Evolutionary conservation across 2,113 vertebrate genomes (phyloP).

Genomic region (Sinosuthora webbiana): DNA sequence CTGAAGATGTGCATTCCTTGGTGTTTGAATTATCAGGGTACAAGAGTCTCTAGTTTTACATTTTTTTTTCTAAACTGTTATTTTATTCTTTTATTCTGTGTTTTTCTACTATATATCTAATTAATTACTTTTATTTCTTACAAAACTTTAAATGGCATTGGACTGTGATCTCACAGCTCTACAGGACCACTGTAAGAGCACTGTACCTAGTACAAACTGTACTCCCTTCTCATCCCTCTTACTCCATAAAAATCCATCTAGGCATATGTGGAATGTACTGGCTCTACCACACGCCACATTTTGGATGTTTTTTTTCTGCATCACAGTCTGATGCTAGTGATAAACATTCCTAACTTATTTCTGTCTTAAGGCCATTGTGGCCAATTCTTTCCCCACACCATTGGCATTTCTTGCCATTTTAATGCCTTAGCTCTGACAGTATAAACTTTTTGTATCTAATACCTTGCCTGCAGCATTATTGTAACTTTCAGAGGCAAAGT

Average conservation of each 20-base stretch:
- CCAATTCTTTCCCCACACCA: neutral
- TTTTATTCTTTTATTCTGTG: conserved; percentile 7
- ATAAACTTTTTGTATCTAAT: neutral
- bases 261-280: neutral
- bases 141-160: neutral
- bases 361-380: neutral
- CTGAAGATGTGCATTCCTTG: neutral
- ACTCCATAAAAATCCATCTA: neutral
- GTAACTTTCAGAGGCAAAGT: neutral
- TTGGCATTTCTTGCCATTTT: neutral
- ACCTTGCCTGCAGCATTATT: neutral
- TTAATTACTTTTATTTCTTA: neutral
- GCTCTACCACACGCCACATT: neutral
- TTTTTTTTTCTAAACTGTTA: neutral
- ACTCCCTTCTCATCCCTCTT: neutral
- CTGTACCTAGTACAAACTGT: neutral
- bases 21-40: conserved; percentile 11
- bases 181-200: neutral
- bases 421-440: neutral
- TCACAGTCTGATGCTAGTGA: neutral
- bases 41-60: neutral
- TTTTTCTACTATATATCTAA: conserved; percentile 39
- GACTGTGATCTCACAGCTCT: neutral
- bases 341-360: neutral
- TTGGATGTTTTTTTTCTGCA: no score